phyloP scores from a whole-genome alignment of 2,888 invertebrate species.

The Drosophila hamatofila region DNA sequence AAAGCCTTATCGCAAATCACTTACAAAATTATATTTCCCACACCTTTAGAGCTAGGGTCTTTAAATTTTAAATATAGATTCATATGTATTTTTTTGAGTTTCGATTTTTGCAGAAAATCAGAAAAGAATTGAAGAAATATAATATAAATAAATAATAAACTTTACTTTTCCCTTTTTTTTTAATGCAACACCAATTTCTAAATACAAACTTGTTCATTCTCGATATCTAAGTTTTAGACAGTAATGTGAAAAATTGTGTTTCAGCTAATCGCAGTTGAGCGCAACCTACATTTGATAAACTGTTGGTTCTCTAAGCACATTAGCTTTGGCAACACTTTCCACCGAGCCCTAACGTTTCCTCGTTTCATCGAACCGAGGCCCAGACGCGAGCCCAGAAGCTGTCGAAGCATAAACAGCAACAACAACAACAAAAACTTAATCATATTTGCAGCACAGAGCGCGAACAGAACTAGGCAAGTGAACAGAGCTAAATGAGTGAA shows the following conservation, averaged over 20 bases:
- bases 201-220: not conserved
- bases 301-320: conserved; percentile 7
- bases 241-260: not conserved
- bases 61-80: no score
- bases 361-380: conserved; percentile 19
- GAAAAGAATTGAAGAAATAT: no score
- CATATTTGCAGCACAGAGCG: conserved; percentile 54
- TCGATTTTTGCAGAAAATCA: no score
- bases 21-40: no score
- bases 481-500: conserved; percentile 44
- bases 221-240: not conserved
- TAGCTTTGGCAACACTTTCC: conserved; percentile 8
- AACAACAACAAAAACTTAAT: conserved; percentile 53
- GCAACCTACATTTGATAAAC: conserved; percentile 10
- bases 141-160: no score
- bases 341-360: not conserved
- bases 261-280: conserved; percentile 5
- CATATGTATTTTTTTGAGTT: no score
- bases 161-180: no score
- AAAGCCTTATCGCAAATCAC: no score
- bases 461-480: conserved; percentile 25
- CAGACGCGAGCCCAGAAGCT: conserved; percentile 51
- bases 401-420: conserved; percentile 65
- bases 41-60: no score
- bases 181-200: not conserved